These are phyloP conservation scores for Aricia agestis DNA, from an alignment of 1,140 invertebrate genomes.

Conservation along the genomic window DNA sequence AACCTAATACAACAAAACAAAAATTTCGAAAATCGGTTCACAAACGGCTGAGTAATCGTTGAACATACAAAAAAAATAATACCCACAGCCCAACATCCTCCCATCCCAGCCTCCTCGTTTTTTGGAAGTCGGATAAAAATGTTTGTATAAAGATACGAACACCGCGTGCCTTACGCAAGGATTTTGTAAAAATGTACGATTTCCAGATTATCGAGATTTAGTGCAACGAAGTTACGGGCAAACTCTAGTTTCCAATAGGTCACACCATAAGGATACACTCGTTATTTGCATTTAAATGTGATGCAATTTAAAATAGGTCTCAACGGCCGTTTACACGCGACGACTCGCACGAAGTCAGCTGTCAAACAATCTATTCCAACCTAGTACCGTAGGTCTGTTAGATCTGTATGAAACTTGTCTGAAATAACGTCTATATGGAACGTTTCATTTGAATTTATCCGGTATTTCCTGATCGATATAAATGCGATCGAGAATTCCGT, in stretches of 20 bases:
- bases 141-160: too few species aligned
- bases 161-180: too few species aligned
- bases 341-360: constrained; percentile 25
- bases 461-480: constrained; percentile 19
- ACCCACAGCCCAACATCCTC: too few species aligned
- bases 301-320: constrained; percentile 29
- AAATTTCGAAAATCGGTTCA: too few species aligned
- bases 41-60: too few species aligned
- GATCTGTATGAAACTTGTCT: neutral
- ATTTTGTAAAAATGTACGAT: neutral
- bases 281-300: constrained; percentile 33
- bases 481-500: constrained; percentile 5
- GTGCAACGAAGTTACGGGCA: neutral
- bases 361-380: constrained; percentile 21
- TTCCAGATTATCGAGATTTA: neutral
- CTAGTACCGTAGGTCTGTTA: constrained; percentile 1
- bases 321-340: constrained; percentile 31
- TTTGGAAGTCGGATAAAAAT: too few species aligned
- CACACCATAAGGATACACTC: neutral
- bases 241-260: neutral
- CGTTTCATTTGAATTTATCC: neutral
- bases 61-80: too few species aligned
- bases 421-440: constrained; percentile 1
- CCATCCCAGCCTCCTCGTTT: too few species aligned
- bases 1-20: too few species aligned